These are phyloP conservation scores for Mesorhabditis spiculigera DNA, from an alignment of 2,888 invertebrate genomes.

Conservation along the genomic window DNA sequence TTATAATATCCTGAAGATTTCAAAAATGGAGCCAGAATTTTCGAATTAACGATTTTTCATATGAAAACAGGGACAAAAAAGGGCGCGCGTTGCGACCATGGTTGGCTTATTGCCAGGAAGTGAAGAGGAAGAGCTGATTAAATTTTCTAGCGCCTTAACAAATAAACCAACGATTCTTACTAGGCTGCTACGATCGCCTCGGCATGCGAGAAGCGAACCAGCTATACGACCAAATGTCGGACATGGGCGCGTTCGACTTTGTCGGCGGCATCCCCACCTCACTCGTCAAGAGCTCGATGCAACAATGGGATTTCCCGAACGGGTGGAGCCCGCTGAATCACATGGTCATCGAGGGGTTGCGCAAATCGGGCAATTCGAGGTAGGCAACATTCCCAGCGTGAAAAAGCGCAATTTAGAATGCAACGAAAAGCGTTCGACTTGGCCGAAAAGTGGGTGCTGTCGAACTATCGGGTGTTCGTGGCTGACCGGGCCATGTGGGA, in stretches of 20 bases:
- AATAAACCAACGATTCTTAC: too few species aligned
- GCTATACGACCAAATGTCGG: constrained; percentile 39
- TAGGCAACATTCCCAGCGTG: constrained; percentile 60
- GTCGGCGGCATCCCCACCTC: constrained; percentile 63
- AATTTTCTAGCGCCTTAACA: too few species aligned
- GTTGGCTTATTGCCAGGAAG: too few species aligned
- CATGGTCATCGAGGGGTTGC: constrained; percentile 76
- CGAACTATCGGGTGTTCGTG: constrained; percentile 42
- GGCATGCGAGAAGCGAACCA: constrained; percentile 30
- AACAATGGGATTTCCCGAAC: constrained; percentile 54
- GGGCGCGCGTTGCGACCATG: too few species aligned
- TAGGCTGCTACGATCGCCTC: constrained; percentile 52
- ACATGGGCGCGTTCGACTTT: constrained; percentile 41
- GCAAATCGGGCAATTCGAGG: constrained; percentile 69
- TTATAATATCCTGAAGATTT: too few species aligned
- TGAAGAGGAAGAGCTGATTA: too few species aligned
- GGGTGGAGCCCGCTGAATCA: constrained; percentile 63
- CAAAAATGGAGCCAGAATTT: too few species aligned
- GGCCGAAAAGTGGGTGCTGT: constrained; percentile 52
- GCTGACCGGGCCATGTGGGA: constrained; percentile 51
- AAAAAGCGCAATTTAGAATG: constrained; percentile 26
- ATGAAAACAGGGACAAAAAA: too few species aligned
- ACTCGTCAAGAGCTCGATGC: constrained; percentile 73
- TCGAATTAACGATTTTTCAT: too few species aligned
- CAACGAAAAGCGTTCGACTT: constrained; percentile 52